These are phyloP conservation scores for Quiscalus mexicanus DNA, from an alignment of 2,113 vertebrate species.

Conservation along the genomic window DNA sequence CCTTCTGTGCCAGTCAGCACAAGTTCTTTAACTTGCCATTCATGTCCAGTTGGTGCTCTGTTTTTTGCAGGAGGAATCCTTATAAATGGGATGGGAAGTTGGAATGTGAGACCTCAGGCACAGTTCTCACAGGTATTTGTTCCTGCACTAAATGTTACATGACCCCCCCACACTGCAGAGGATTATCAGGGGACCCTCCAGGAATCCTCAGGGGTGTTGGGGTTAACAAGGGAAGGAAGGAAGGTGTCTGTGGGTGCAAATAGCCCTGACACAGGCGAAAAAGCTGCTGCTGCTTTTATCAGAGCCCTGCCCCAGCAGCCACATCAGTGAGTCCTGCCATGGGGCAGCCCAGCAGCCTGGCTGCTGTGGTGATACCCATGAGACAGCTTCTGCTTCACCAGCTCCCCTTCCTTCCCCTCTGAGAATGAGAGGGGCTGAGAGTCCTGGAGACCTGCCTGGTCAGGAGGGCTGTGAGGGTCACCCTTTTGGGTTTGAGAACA, in stretches of 20 bases:
- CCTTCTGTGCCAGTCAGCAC: background rate
- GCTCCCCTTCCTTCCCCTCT: background rate
- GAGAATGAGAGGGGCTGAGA: background rate
- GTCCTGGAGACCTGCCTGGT: background rate
- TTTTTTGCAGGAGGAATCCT: background rate
- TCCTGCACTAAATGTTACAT: background rate
- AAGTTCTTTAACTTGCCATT: background rate
- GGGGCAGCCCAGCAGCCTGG: background rate
- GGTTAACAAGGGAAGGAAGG: background rate
- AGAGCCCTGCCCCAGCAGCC: background rate
- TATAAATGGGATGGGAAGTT: background rate
- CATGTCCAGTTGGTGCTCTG: background rate
- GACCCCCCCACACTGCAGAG: accelerated
- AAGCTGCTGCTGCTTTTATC: background rate
- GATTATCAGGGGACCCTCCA: background rate
- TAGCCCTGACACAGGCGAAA: background rate
- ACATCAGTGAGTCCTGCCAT: background rate
- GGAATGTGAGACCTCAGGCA: background rate
- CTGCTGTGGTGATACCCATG: background rate
- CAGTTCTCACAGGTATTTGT: background rate
- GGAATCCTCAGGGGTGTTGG: background rate
- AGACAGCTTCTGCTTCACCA: background rate
- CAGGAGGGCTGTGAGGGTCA: background rate
- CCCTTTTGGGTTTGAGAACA: background rate
- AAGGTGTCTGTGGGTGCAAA: background rate